Evolutionary conservation across 2,888 invertebrate genomes (phyloP), one percentile per base, ranked within the genome.

Genomic region (Platynereis dumerilii): DNA sequence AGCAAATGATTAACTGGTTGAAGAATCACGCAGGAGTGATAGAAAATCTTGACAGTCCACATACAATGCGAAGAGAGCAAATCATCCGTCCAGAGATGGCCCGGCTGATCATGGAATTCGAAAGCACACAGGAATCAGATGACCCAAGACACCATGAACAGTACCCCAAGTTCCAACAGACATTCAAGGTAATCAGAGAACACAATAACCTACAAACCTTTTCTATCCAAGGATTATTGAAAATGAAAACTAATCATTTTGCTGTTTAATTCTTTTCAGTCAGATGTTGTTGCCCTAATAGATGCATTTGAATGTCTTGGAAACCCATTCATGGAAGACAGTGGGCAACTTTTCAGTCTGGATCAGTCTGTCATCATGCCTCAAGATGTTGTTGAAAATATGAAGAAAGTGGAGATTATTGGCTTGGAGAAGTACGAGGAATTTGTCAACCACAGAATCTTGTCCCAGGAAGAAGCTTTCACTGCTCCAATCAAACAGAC

Each of bases 271-370:
- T 34, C 24, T 56, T 65, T 66, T 22, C 44, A 65, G 55, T 3
- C 3, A 52, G 62, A 65, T 65, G 64, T 65, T 10, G 27, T 65
- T 15, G 62, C 55, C 10, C 39, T 65, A 20, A 42, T 65, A 28
- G 62, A 65, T 53, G 64, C 65, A 5, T 65, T 65, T 65, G 62
- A 61, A 29, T 26, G 12, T 7, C 44, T 65, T 10, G 62, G 62
- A 65, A 65, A 66, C 42, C 65, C 62, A 5, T 65, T 65, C 55
- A 55, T 65, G 24, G 62, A 66, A 27, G 48, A 66, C n/a, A 65
- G 64, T 66, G 65, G 61, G 22, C 28, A 62, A 15, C 62, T 62
- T 2, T 53, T 62, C n/a, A 64, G 66, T 28, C 29, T 66, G 27
- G 55, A 65, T 66, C 24, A 65, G 42, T 66, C 54, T 34, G 10